Conservation (phyloP, 2,113 vertebrate genomes). For the Bubo blakistoni region DNA sequence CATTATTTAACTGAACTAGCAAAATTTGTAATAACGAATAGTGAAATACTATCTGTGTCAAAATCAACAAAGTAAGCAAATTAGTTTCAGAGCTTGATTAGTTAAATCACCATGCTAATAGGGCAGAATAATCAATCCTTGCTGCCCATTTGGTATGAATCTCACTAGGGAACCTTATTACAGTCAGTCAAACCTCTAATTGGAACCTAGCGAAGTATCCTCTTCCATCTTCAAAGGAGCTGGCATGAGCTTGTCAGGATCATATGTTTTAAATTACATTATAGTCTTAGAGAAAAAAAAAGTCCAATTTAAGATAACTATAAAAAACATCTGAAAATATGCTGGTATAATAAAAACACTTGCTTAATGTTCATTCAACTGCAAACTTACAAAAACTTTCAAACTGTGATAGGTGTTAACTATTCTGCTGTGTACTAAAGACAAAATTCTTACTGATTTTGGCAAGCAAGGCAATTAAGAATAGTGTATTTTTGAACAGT, state of each 20-base stretch:
- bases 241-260: background rate
- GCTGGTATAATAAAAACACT: background rate
- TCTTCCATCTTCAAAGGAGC: background rate
- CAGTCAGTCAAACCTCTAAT: background rate
- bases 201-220: background rate
- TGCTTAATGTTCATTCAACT: background rate
- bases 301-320: background rate
- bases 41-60: background rate
- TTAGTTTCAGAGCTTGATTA: background rate
- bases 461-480: background rate
- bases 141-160: background rate
- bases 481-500: background rate
- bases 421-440: background rate
- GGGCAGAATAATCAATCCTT: background rate
- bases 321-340: background rate
- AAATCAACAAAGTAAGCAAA: background rate
- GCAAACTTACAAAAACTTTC: background rate
- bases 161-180: background rate
- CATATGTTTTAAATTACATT: background rate
- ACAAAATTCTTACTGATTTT: background rate
- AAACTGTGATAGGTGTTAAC: background rate
- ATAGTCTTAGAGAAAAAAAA: background rate
- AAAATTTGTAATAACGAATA: background rate
- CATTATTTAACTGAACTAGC: background rate
- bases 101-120: background rate